phyloP scores from a whole-genome alignment of 1,140 invertebrate species.

The Harpegnathos saltator region DNA sequence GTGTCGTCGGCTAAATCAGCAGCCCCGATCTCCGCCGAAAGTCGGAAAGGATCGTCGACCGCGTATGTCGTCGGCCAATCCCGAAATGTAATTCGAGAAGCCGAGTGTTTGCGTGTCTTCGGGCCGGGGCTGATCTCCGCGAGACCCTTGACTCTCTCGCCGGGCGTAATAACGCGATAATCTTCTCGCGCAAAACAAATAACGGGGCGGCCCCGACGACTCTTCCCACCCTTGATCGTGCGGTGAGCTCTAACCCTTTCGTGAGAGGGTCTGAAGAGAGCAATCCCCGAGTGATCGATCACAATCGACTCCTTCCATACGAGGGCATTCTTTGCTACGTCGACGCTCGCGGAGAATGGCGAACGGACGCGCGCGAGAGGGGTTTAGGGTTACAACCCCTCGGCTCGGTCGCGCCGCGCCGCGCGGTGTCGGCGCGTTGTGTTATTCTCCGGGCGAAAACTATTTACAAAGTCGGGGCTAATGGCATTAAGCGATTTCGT shows the following conservation, averaged over 20 bases:
- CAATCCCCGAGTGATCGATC: constrained; percentile 81
- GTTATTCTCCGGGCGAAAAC: constrained; percentile 83
- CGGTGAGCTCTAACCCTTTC: constrained; percentile 76
- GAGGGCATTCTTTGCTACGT: constrained; percentile 67
- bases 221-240: constrained; percentile 19
- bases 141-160: constrained; percentile 76
- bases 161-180: constrained; percentile 80
- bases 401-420: constrained; percentile 28
- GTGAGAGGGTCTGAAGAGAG: constrained; percentile 60
- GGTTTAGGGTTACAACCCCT: constrained; percentile 78
- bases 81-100: constrained; percentile 73
- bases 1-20: neutral
- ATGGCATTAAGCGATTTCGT: constrained; percentile 83
- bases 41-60: constrained; percentile 48
- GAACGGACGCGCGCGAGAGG: constrained; percentile 35
- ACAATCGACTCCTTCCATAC: constrained; percentile 76
- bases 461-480: constrained; percentile 84
- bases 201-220: constrained; percentile 57
- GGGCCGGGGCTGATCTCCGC: constrained; percentile 31
- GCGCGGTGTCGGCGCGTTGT: constrained; percentile 76
- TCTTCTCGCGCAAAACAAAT: constrained; percentile 81
- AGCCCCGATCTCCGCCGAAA: neutral
- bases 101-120: constrained; percentile 72
- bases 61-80: constrained; percentile 39
- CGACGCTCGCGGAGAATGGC: constrained; percentile 70